Evolutionary conservation across 2,797 vertebrate genomes (phyloP).

Genomic region (Amblyraja radiata): DNA sequence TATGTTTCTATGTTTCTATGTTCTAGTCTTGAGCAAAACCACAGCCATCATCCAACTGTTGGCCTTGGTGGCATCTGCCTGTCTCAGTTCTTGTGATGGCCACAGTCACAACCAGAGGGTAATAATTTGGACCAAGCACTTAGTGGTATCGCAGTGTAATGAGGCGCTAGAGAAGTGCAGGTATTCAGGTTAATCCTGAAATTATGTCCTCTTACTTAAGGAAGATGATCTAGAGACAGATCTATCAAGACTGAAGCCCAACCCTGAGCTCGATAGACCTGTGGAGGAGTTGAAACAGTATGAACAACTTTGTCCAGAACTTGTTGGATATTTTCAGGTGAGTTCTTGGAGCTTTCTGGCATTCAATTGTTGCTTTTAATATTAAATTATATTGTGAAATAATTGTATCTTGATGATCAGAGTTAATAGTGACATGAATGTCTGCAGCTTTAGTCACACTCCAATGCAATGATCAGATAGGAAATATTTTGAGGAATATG

Average conservation of each 20-base stretch:
- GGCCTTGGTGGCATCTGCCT: not conserved
- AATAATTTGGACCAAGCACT: not conserved
- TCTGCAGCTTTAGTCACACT: not conserved
- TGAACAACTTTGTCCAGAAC: slow-evolving; percentile 63
- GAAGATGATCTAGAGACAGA: slow-evolving; percentile 79
- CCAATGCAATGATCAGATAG: no score
- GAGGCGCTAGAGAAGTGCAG: not conserved
- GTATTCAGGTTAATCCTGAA: not conserved
- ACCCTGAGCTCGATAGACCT: slow-evolving; percentile 58
- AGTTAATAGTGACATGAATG: not conserved
- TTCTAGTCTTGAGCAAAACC: not conserved
- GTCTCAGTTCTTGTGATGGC: no score
- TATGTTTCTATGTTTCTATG: no score
- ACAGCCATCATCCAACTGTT: not conserved
- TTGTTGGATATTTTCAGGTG: slow-evolving; percentile 64
- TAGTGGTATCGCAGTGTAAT: not conserved
- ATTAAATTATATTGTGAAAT: not conserved
- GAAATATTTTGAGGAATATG: no score
- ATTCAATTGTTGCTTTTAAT: not conserved
- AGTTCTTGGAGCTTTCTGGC: not conserved
- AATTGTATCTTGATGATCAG: not conserved
- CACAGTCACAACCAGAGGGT: not conserved
- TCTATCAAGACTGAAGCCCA: slow-evolving; percentile 57
- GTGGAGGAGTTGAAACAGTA: slow-evolving; percentile 64
- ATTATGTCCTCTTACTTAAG: slow-evolving; percentile 48